Conservation (phyloP, 2,797 vertebrate genomes). For the Enoplosus armatus region DNA sequence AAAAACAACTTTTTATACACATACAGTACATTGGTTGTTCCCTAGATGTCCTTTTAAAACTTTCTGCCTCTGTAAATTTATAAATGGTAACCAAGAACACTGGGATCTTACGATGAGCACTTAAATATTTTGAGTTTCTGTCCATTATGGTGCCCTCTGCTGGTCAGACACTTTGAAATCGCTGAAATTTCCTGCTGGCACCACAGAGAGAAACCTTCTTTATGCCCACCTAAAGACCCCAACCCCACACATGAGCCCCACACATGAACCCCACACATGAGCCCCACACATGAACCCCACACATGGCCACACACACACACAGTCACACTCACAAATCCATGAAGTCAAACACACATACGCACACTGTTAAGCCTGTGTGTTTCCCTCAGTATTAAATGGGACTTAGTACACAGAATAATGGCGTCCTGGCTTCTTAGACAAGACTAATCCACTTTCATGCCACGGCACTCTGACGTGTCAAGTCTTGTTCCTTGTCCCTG, state of each 20-base stretch:
- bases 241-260: conserved; percentile 9
- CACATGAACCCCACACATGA: conserved; percentile 12
- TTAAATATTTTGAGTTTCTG: not conserved
- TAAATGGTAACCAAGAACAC: not conserved
- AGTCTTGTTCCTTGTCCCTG: conserved; percentile 71
- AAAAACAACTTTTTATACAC: not conserved
- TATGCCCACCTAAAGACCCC: conserved; percentile 23
- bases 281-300: conserved; percentile 12
- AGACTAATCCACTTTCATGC: conserved; percentile 85
- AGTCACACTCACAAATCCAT: conserved; percentile 9
- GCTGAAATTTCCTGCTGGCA: not conserved
- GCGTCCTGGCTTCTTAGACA: conserved; percentile 77
- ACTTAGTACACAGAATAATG: conserved; percentile 75
- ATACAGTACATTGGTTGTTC: not conserved
- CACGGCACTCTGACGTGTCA: conserved; percentile 74
- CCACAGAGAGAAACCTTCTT: not conserved
- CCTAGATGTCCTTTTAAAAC: not conserved
- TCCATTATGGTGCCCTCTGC: conserved; percentile 2
- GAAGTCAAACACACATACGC: conserved; percentile 43
- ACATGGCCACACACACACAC: conserved; percentile 12
- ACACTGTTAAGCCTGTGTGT: conserved; percentile 63
- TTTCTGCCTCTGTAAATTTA: not conserved
- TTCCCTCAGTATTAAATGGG: conserved; percentile 67
- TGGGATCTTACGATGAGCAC: not conserved
- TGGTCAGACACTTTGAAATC: not conserved